A percentile compares a stretch with the other conserved stretches of the same genome.
Evolutionary conservation across 1,140 invertebrate genomes (phyloP).

Genomic region (Pseudomyrmex sp.): DNA sequence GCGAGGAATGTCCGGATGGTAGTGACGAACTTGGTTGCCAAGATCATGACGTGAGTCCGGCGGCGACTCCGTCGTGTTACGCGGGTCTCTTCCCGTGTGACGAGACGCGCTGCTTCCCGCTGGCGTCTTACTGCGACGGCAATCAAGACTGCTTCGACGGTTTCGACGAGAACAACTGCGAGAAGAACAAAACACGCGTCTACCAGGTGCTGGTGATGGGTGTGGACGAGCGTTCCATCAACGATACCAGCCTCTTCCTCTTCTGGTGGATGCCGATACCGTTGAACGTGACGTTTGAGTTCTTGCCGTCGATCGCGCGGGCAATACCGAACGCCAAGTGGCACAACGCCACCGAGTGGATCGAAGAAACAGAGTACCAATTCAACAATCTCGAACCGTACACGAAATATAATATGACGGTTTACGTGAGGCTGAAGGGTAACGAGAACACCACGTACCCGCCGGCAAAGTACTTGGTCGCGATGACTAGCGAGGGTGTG

Average conservation of each 20-base stretch:
- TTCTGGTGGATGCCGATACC: slow-evolving; percentile 86
- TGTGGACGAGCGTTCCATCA: slow-evolving; percentile 84
- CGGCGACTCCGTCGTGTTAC: slow-evolving; percentile 84
- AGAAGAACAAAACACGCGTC: slow-evolving; percentile 81
- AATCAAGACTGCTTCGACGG: slow-evolving; percentile 89
- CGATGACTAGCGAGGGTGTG: slow-evolving; percentile 88
- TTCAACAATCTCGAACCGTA: slow-evolving; percentile 89
- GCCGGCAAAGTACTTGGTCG: slow-evolving; percentile 87
- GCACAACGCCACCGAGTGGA: slow-evolving; percentile 87
- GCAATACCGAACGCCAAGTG: slow-evolving; percentile 80
- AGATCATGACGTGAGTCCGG: slow-evolving; percentile 75
- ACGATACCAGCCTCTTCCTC: slow-evolving; percentile 84
- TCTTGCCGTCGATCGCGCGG: slow-evolving; percentile 86
- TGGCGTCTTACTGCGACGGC: slow-evolving; percentile 88
- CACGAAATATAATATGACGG: slow-evolving; percentile 91
- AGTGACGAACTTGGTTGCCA: slow-evolving; percentile 90
- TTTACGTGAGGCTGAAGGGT: slow-evolving; percentile 88
- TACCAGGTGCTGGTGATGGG: slow-evolving; percentile 86
- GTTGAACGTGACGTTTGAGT: slow-evolving; percentile 85
- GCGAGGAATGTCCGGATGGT: slow-evolving; percentile 91
- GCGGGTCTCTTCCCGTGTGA: slow-evolving; percentile 88
- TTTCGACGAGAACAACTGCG: slow-evolving; percentile 90
- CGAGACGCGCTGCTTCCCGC: slow-evolving; percentile 86
- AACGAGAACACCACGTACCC: slow-evolving; percentile 82
- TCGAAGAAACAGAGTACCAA: slow-evolving; percentile 84